Base-by-base conservation (phyloP, 1,140 invertebrate species). In the Dinoponera quadriceps region DNA sequence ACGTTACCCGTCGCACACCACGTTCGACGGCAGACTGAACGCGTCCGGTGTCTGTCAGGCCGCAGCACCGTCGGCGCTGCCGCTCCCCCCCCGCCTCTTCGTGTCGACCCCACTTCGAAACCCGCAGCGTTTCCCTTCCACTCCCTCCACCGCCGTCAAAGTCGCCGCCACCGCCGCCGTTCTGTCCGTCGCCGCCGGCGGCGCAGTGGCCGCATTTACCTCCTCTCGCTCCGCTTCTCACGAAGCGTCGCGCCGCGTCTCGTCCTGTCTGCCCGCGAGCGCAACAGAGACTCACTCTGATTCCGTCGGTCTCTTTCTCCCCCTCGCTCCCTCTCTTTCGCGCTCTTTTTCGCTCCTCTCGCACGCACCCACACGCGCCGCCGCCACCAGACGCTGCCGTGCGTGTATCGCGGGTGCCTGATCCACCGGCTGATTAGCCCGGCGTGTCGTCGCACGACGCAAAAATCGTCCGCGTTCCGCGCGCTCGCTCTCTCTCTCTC, bases 11-110 rank as follows among this genome's bases (percentile, higher is more conserved):
- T 62, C 82, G 78, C 88, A 86, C 80, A 83, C 88, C 75, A 92
- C 90, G 90, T 93, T 92, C 88, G 88, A 86, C 92, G 92, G 92
- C 90, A 91, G 91, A 93, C 92, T 93, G 91, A 93, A 91, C 88
- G 91, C 89, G 86, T 90, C 87, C 89, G 89, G 91, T 91, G 91
- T 90, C 92, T 93, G 93, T 91, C 92, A 91, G 92, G 89, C 90
- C 82, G 92, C 92, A 93, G 91, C 92, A 92, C 89, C 88, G 85
- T 92, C 88, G 91, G 75, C 74, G 57, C 81, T 84, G 62, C 85
- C 65, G 20, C 22, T 65, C 60, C 55, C 44, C 11, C 29, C 20
- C 20, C n/a, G 16, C 62, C 59, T 57, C 27, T 71, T 57, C 38
- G n/a, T 4, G 27, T 13, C 18, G 14, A 16, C 14, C 60, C 77